Percentiles rank a stretch among this genome's conserved stretches.
These are phyloP conservation scores for Poeciliopsis gracilis DNA, from an alignment of 2,797 vertebrate genomes.

Conservation along the genomic window DNA sequence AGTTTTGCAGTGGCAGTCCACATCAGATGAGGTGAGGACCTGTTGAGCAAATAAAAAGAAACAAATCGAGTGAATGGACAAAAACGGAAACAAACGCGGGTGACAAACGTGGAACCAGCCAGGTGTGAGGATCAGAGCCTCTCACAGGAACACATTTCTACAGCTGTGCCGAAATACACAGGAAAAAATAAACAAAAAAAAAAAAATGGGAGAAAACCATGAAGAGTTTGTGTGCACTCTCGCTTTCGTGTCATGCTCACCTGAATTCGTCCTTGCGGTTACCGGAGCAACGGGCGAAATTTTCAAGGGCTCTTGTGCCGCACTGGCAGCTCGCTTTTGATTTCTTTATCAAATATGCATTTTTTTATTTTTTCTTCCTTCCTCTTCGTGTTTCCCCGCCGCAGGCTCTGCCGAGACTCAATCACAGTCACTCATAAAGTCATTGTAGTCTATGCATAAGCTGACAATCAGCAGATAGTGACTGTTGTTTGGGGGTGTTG, in stretches of 20 bases:
- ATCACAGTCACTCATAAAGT: conserved; percentile 63
- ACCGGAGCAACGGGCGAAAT: conserved; percentile 75
- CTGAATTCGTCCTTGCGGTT: conserved; percentile 68
- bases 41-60: conserved; percentile 27
- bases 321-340: conserved; percentile 32
- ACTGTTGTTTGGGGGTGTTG: conserved; percentile 43
- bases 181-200: not conserved
- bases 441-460: conserved; percentile 58
- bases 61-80: conserved; percentile 25
- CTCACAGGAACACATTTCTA: conserved; percentile 4
- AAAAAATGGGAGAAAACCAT: not conserved
- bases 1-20: conserved; percentile 22
- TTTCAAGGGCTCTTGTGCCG: conserved; percentile 65
- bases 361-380: not conserved
- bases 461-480: conserved; percentile 65
- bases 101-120: not conserved
- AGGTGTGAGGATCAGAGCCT: conserved; percentile 37
- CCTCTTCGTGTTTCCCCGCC: not conserved
- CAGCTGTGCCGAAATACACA: not conserved
- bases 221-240: conserved; percentile 9
- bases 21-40: conserved; percentile 37
- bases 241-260: conserved; percentile 21
- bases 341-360: conserved; percentile 49
- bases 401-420: conserved; percentile 39
- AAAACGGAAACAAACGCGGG: conserved; percentile 17